These are phyloP conservation scores for Cheilosia vulpina DNA, from an alignment of 2,888 invertebrate species.

Conservation along the genomic window DNA sequence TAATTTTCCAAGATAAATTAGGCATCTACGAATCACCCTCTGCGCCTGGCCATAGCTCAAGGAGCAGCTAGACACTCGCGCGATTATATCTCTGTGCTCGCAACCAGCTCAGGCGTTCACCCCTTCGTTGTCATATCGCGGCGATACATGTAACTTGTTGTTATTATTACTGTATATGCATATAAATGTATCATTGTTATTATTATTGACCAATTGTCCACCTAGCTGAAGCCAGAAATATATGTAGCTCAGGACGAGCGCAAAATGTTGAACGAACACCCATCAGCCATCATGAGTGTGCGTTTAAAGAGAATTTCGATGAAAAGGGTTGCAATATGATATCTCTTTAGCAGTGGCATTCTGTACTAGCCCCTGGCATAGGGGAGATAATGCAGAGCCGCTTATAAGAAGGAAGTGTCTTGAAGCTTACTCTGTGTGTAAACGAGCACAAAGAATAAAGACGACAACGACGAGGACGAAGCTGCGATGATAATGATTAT, in stretches of 20 bases:
- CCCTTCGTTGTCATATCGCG: slow-evolving; percentile 49
- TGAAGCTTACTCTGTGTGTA: slow-evolving; percentile 13
- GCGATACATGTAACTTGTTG: slow-evolving; percentile 70
- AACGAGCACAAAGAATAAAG: slow-evolving; percentile 27
- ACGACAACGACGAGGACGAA: slow-evolving; percentile 21
- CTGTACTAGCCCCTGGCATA: slow-evolving; percentile 4
- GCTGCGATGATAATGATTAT: slow-evolving; percentile 56
- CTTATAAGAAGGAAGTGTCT: slow-evolving; percentile 55
- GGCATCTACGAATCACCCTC: slow-evolving; percentile 78
- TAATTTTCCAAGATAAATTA: slow-evolving; percentile 82
- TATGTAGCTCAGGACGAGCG: slow-evolving; percentile 14
- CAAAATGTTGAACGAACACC: background rate
- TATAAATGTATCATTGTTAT: slow-evolving; percentile 72
- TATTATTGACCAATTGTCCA: slow-evolving; percentile 67
- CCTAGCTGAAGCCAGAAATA: slow-evolving; percentile 34
- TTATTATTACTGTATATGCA: slow-evolving; percentile 53
- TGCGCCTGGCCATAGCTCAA: slow-evolving; percentile 58
- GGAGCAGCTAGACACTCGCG: slow-evolving; percentile 24
- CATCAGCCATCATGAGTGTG: slow-evolving; percentile 3
- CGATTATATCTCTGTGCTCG: slow-evolving; percentile 56
- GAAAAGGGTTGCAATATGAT: slow-evolving; percentile 72
- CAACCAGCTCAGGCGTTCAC: slow-evolving; percentile 37
- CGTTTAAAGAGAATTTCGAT: background rate
- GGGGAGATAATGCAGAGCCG: slow-evolving; percentile 36
- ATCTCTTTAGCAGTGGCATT: slow-evolving; percentile 59